Base-by-base conservation (phyloP, 2,113 vertebrate species). In the Podocnemis expansa region DNA sequence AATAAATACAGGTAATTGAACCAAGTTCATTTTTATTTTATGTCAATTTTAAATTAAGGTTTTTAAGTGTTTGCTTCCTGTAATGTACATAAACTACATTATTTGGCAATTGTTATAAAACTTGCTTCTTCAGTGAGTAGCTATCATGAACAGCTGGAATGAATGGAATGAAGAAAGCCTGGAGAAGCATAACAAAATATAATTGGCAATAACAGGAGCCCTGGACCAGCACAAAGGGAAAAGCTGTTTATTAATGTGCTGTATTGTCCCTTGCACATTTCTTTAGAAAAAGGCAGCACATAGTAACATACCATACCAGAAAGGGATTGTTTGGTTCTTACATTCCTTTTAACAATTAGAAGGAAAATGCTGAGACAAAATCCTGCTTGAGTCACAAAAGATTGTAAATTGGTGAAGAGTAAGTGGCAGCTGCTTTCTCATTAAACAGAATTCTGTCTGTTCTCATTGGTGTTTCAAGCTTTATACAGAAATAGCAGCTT, bases 371-470 rank as follows among this genome's bases (percentile, higher is more conserved):
- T 24, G 43, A 75, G 70, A 43, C 41, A 75, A 75, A 43, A 43
- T 75, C 24, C 70, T 43, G 22, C 24, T 5, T 75, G 22, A 13
- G 21, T 52, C 49, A 73, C 17, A 63, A 25, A 55, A 73, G 8
- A 67, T 34, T 34, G 31, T 16, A n/a, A 47, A 19, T 5, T 6
- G 0, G 7, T 2, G 1, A 11, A 13, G 1, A 47, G 31, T 67
- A 38, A 63, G 22, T 51, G 52, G 7, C 12, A 55, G 6, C 43
- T 82, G 78, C 84, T 82, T n/a, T 56, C 78, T 60, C 34, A 34
- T 51, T 10, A 38, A 31, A 79, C n/a, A 75, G 12, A 47, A 47
- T 14, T n/a, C 29, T 52, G 41, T 67, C 34, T n/a, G 16, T n/a
- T 34, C 63, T 67, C 63, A 63, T n/a, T 19, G 63, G 63, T 67